These are phyloP conservation scores for Tinamus major DNA, from an alignment of 2,797 vertebrate species.

Conservation along the genomic window DNA sequence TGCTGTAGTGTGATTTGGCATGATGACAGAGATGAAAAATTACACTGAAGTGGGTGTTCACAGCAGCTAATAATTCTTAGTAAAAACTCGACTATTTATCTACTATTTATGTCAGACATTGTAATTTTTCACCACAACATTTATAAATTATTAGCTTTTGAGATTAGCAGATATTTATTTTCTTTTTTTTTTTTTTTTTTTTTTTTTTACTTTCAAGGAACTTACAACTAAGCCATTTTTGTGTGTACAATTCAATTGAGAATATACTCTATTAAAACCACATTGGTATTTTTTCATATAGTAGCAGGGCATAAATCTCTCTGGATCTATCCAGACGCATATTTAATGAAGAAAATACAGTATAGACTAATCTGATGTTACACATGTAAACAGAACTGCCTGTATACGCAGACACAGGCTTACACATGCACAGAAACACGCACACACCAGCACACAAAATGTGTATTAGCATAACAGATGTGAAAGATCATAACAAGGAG, in stretches of 20 bases:
- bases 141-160: conserved; percentile 34
- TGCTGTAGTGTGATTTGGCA: not conserved
- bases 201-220: conserved; percentile 9
- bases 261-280: not conserved
- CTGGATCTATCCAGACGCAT: not conserved
- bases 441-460: not conserved
- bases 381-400: not conserved
- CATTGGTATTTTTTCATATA: not conserved
- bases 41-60: not conserved
- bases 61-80: conserved; percentile 8
- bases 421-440: not conserved
- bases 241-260: not conserved
- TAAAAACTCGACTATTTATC: conserved; percentile 20
- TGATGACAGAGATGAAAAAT: conserved; percentile 17
- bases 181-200: not conserved
- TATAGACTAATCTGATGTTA: not conserved
- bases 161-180: not conserved
- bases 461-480: not conserved
- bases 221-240: not conserved
- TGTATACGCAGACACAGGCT: not conserved
- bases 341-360: not conserved
- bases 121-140: conserved; percentile 1
- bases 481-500: not conserved
- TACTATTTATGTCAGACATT: conserved; percentile 16
- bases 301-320: not conserved